phyloP scores from a whole-genome alignment of 1,140 invertebrate genomes.

The Eufriesea mexicana region DNA sequence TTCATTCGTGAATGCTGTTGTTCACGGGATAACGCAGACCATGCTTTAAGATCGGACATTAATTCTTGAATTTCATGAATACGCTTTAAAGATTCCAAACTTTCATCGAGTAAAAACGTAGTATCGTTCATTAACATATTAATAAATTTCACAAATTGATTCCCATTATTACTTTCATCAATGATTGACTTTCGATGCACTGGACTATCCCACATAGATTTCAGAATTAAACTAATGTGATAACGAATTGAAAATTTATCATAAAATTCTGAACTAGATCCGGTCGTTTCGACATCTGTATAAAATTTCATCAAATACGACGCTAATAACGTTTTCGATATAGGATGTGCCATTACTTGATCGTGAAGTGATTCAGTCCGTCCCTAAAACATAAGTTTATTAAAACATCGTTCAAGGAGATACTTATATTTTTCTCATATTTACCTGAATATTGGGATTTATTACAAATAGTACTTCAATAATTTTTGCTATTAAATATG shows the following conservation, averaged over 20 bases:
- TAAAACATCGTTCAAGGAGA: neutral
- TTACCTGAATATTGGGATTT: slow-evolving; percentile 90
- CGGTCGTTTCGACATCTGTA: slow-evolving; percentile 98
- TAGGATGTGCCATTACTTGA: slow-evolving; percentile 91
- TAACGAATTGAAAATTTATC: slow-evolving; percentile 99
- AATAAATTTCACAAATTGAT: slow-evolving; percentile 98
- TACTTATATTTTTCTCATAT: neutral
- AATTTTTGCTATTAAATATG: slow-evolving; percentile 96
- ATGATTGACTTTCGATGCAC: slow-evolving; percentile 88
- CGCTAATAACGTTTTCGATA: slow-evolving; percentile 91
- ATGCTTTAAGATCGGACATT: slow-evolving; percentile 88
- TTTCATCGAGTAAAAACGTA: slow-evolving; percentile 98
- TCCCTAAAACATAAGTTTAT: slow-evolving; percentile 77
- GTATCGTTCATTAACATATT: slow-evolving; percentile 99
- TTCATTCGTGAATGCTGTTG: slow-evolving; percentile 90
- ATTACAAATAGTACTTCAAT: slow-evolving; percentile 97
- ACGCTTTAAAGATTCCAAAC: slow-evolving; percentile 95
- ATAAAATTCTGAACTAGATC: slow-evolving; percentile 98
- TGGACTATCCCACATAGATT: slow-evolving; percentile 91
- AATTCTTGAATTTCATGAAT: slow-evolving; percentile 97
- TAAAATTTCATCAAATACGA: slow-evolving; percentile 98
- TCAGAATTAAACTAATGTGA: slow-evolving; percentile 98
- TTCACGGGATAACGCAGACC: slow-evolving; percentile 87
- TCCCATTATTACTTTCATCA: slow-evolving; percentile 91
- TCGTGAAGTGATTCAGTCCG: slow-evolving; percentile 84